Evolutionary conservation across 1,140 invertebrate species (phyloP), one percentile per base, ranked within the genome.

Genomic region (Heliconius congener): DNA sequence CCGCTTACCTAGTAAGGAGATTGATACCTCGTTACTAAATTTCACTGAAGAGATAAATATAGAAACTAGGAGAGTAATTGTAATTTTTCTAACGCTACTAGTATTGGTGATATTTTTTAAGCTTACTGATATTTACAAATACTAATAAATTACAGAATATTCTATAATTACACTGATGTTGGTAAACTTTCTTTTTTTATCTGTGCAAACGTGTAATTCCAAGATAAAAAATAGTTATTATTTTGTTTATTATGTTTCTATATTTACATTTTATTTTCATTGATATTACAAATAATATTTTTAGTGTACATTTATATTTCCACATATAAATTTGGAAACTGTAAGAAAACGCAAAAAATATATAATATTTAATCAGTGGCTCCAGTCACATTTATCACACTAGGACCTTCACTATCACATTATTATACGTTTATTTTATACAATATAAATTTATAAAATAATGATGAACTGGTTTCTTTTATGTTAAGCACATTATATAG

Each of bases 1-100:
- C 82, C 77, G 82, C 82, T 77, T 85, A 86, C 84, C 52, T 73
- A 79, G 78, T 82, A 83, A 87, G 85, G 83, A 85, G 86, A 81
- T 84, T 79, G 83, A 87, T 81, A 81, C 82, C 81, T 89, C 83
- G 81, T 86, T 83, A 88, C 60, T 66, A 66, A 30, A 66, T 66
- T 66, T 82, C 82, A 78, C 80, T 79, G 79, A 84, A 83, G 81
- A 88, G 78, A 85, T 86, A 88, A 57, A 27, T 27, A 30, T 27
- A 66, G 11, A 30, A 27, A 16, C 8, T 13, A 66, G 11, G 13
- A 23, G 55, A 11, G n/a, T 27, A 66, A 66, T n/a, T 8, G 23
- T 30, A 3, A 66, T 66, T 27, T 27, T 66, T 13, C 55, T 60
- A 9, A 60, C 27, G 11, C 3, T 60, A 55, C 55, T 23, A 23